Evolutionary conservation across 2,888 invertebrate genomes (phyloP), one percentile per base, ranked within the genome.

Genomic region (Lydus trimaculatus): DNA sequence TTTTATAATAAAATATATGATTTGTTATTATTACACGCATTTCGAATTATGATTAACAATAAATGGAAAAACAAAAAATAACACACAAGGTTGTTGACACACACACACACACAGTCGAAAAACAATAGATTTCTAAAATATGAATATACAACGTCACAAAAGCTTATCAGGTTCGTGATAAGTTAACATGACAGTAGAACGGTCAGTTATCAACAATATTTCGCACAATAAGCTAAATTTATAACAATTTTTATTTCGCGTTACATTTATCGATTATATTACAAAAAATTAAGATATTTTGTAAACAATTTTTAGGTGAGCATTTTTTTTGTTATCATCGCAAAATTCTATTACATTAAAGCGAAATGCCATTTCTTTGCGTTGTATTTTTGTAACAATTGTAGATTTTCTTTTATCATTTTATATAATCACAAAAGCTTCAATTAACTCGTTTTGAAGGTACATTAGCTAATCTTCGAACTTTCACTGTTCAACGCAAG

Each of bases 381-480:
- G 7, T 7, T 33, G 33, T 33, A n/a, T 33, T 9, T 33, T 9
- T 33, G 2, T 33, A 9, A 33, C 7, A 33, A 33, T 33, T 33
- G 4, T 28, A 28, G 33, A 8, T 33, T 33, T 11, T 33, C 33
- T 33, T 43, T 13, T 13, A 43, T 43, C 7, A 33, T 43, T 43
- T 43, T 17, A 43, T 43, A n/a, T n/a, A n/a, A n/a, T n/a, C n/a
- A n/a, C n/a, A n/a, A n/a, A n/a, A n/a, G n/a, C n/a, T n/a, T n/a
- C n/a, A n/a, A n/a, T n/a, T n/a, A n/a, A n/a, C n/a, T n/a, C n/a
- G n/a, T n/a, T 72, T 72, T 71, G 72, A 65, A 68, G 65, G 71
- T 70, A 72, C 70, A 72, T 79, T 79, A 75, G 77, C 79, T 78
- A 77, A 78, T 76, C 77, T 6, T 72, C 64, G 61, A 71, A 76